Conservation (phyloP, 2,888 invertebrate species). For the Gortyna flavago region DNA sequence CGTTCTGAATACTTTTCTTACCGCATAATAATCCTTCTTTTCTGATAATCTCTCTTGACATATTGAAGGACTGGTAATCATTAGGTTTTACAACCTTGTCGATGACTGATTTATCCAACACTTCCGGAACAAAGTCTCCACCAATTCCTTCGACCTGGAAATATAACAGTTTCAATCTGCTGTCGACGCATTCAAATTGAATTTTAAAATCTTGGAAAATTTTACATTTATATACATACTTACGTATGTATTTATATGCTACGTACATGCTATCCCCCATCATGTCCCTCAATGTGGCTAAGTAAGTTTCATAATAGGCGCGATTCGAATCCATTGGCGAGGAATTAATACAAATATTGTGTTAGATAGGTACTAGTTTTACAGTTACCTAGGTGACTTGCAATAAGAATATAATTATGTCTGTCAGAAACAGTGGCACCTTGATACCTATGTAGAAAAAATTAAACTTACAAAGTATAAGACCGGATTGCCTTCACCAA, state of each 20-base stretch:
- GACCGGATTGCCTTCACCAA: slow-evolving; percentile 89
- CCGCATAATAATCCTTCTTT: slow-evolving; percentile 98
- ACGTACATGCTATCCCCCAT: neutral
- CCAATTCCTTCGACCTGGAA: slow-evolving; percentile 93
- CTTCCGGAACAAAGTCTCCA: slow-evolving; percentile 98
- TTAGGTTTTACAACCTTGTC: slow-evolving; percentile 95
- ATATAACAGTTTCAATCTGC: neutral
- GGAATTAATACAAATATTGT: neutral
- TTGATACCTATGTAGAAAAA: neutral
- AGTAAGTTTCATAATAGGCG: neutral
- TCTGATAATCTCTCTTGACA: slow-evolving; percentile 95
- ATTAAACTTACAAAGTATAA: slow-evolving; percentile 69
- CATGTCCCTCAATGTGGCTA: neutral
- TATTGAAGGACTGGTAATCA: slow-evolving; percentile 94
- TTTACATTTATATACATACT: neutral
- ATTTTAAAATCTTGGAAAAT: neutral
- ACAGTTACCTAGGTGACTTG: neutral
- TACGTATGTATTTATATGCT: neutral
- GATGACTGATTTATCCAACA: slow-evolving; percentile 93
- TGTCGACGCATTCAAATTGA: neutral
- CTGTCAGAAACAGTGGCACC: neutral
- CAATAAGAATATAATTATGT: neutral
- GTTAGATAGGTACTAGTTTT: neutral
- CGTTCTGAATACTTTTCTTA: slow-evolving; percentile 71
- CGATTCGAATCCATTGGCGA: neutral